Percentiles rank a stretch among this genome's conserved stretches.
Conservation (phyloP, 1,140 invertebrate species). For the Linepithema humile region DNA sequence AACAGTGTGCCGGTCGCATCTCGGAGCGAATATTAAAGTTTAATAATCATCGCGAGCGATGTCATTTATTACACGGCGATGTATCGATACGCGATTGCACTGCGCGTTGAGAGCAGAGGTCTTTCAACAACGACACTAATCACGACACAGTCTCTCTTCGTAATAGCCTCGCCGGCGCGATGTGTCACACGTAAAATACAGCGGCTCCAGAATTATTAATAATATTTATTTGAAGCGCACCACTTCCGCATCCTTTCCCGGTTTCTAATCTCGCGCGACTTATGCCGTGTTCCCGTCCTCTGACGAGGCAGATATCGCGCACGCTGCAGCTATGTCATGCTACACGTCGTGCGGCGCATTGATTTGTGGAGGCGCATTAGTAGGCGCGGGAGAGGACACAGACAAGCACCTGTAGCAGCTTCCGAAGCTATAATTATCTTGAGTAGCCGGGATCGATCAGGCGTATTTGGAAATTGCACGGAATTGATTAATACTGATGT, state of each 20-base stretch:
- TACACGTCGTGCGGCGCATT: conserved; percentile 45
- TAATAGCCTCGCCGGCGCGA: neutral
- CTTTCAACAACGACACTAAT: conserved; percentile 18
- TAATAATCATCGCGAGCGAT: conserved; percentile 3
- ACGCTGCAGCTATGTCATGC: conserved; percentile 46
- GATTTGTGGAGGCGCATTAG: conserved; percentile 49
- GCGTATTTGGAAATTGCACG: conserved; percentile 61
- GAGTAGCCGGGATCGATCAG: conserved; percentile 67
- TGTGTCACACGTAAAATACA: neutral
- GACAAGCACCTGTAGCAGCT: conserved; percentile 63
- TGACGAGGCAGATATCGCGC: conserved; percentile 22
- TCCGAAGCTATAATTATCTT: conserved; percentile 62
- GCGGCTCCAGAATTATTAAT: neutral
- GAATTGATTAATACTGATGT: conserved; percentile 56
- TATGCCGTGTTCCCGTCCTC: neutral
- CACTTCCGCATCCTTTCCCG: neutral
- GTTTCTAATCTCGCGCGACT: conserved; percentile 1
- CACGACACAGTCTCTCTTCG: neutral
- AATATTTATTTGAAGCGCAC: neutral
- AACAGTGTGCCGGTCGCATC: neutral
- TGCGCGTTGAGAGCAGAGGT: conserved; percentile 10
- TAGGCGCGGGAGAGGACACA: neutral
- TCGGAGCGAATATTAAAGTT: conserved; percentile 29
- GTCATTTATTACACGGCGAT: neutral
- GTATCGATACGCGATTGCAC: conserved; percentile 18